Evolutionary conservation across 2,797 vertebrate species (phyloP).

Genomic region (Siniperca scherzeri): DNA sequence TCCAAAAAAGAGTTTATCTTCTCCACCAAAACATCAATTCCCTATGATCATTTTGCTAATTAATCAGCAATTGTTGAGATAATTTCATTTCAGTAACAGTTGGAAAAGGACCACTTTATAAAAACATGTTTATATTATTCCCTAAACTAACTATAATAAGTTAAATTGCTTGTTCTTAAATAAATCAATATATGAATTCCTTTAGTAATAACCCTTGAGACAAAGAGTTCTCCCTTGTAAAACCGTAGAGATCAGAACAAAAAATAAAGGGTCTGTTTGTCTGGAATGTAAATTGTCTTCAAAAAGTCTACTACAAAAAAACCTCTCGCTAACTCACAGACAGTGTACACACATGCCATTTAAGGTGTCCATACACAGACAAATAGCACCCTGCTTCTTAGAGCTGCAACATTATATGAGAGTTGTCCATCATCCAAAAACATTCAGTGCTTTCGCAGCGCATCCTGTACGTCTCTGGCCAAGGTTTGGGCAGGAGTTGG

Average conservation of each 20-base stretch:
- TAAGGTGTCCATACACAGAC: slow-evolving; percentile 73
- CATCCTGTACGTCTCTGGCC: slow-evolving; percentile 46
- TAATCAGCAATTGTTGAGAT: slow-evolving; percentile 73
- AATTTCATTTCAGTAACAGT: slow-evolving; percentile 79
- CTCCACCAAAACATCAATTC: slow-evolving; percentile 49
- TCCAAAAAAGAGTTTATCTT: slow-evolving; percentile 50
- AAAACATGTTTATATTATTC: slow-evolving; percentile 89
- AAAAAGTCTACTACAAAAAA: slow-evolving; percentile 81
- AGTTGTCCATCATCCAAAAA: slow-evolving; percentile 60
- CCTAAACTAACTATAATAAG: slow-evolving; percentile 90
- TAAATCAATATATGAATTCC: slow-evolving; percentile 90
- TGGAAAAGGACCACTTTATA: slow-evolving; percentile 81
- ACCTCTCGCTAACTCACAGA: slow-evolving; percentile 78
- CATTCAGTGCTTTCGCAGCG: slow-evolving; percentile 45
- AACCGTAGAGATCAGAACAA: slow-evolving; percentile 76
- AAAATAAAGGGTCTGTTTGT: slow-evolving; percentile 82
- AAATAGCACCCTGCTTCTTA: slow-evolving; percentile 74
- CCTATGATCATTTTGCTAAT: slow-evolving; percentile 71
- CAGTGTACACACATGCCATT: slow-evolving; percentile 79
- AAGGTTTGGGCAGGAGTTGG: slow-evolving; percentile 38
- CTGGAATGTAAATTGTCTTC: slow-evolving; percentile 84
- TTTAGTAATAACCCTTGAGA: slow-evolving; percentile 83
- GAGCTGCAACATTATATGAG: slow-evolving; percentile 55
- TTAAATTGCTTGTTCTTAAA: slow-evolving; percentile 91
- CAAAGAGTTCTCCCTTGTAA: slow-evolving; percentile 79